Evolutionary conservation across 1,140 invertebrate species (phyloP), one percentile per base, ranked within the genome.

Genomic region (Tetramorium alpestre): DNA sequence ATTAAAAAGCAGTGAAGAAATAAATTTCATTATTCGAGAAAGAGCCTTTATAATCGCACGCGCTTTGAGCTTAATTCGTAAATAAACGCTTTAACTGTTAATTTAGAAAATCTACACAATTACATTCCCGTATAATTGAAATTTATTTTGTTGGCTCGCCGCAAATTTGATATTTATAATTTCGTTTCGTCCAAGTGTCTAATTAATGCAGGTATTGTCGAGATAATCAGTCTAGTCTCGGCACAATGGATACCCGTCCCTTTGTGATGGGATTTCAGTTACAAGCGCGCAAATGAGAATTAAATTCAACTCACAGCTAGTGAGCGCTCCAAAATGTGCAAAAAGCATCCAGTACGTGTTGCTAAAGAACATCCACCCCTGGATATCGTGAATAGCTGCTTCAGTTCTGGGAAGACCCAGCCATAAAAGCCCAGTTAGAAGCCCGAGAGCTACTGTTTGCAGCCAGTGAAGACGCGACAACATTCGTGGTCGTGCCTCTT

Each of bases 261-360:
- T 47, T 60, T 51, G 28, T 25, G 54, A 18, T 10, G 38, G 41
- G 10, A 73, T 73, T 75, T 51, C 41, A 16, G 13, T 47, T 28
- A 28, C 13, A 41, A 22, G 38, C 10, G 33, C 64, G n/a, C 33
- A 44, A 82, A 72, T 72, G 67, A 58, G 49, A 73, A 82, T 82
- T 65, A 67, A 75, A 62, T 75, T 75, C 69, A 75, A 96, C 96
- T 96, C 93, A 97, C 97, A 97, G 94, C 97, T 97, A 91, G 97
- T 97, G 22, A 98, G 96, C 77, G 98, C 97, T 90, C 97, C 97
- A 92, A 98, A 98, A 81, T 98, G 96, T 18, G 98, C 97, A 93
- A 98, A 98, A 44, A 98, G 95, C 97, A 98, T 98, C 98, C 98
- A 98, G 92, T 98, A 98, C 38, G 97, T 98, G 38, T 97, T 97